These are phyloP conservation scores for Desmodus rotundus DNA, from an alignment of 2,113 vertebrate species.

Conservation along the genomic window DNA sequence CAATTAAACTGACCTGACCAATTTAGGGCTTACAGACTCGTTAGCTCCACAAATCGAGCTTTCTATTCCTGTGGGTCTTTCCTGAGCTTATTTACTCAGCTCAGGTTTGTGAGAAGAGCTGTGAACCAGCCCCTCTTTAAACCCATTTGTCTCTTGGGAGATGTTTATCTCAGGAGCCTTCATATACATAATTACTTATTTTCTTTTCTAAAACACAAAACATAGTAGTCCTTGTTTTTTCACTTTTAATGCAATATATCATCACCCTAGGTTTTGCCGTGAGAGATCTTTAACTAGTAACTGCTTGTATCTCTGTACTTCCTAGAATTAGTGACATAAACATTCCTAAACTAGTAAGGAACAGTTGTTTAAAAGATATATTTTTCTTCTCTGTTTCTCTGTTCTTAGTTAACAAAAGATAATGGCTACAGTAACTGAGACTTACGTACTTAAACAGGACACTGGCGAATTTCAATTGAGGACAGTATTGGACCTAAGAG, in stretches of 20 bases:
- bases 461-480: not conserved
- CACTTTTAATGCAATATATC: not conserved
- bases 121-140: conserved; percentile 22
- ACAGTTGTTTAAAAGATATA: not conserved
- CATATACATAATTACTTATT: conserved; percentile 33
- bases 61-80: conserved; percentile 13
- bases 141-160: not conserved
- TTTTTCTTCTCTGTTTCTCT: not conserved
- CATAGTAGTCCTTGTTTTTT: not conserved
- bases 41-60: conserved; percentile 23
- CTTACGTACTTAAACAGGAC: not conserved
- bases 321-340: not conserved
- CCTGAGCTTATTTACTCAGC: conserved; percentile 20
- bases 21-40: not conserved
- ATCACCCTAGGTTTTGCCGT: not conserved
- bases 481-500: not conserved
- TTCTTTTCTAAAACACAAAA: not conserved
- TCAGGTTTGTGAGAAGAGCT: conserved; percentile 43
- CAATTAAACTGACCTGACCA: conserved; percentile 47
- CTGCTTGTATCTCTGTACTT: not conserved
- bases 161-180: conserved; percentile 10
- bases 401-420: not conserved
- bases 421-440: not conserved
- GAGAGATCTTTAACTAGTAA: conserved; percentile 22
- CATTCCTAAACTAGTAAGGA: not conserved